Evolutionary conservation across 1,140 invertebrate genomes (phyloP).

Genomic region (Aphaenogaster ashmeadi): DNA sequence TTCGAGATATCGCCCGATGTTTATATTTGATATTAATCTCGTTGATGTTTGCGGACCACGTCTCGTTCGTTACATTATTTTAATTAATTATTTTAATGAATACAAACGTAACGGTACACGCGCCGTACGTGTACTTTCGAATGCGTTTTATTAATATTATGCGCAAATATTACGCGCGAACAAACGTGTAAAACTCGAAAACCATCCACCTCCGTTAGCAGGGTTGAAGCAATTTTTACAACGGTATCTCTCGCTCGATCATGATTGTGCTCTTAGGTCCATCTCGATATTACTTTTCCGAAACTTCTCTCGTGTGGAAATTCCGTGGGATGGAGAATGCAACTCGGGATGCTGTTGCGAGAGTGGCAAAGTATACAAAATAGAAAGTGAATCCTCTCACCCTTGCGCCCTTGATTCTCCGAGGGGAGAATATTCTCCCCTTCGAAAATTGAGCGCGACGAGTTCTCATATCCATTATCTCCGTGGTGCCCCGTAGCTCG

Average conservation of each 20-base stretch:
- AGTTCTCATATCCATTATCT: constrained; percentile 81
- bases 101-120: constrained; percentile 57
- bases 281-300: constrained; percentile 19
- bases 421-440: constrained; percentile 62
- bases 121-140: constrained; percentile 5
- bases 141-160: constrained; percentile 53
- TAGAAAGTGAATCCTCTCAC: constrained; percentile 80
- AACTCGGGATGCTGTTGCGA: constrained; percentile 70
- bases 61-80: constrained; percentile 74
- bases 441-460: constrained; percentile 69
- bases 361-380: constrained; percentile 77
- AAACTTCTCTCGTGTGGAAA: constrained; percentile 18
- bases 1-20: constrained; percentile 62
- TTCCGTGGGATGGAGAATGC: constrained; percentile 5
- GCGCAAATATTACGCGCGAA: constrained; percentile 39
- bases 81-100: constrained; percentile 77
- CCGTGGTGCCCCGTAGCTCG: constrained; percentile 65
- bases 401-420: constrained; percentile 63
- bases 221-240: constrained; percentile 31
- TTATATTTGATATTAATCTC: constrained; percentile 76
- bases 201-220: not conserved
- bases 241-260: not conserved
- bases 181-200: constrained; percentile 4
- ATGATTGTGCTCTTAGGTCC: not conserved
- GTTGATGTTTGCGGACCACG: constrained; percentile 67